Base-by-base conservation (phyloP, 2,888 invertebrate genomes). In the Apodemia mormo region DNA sequence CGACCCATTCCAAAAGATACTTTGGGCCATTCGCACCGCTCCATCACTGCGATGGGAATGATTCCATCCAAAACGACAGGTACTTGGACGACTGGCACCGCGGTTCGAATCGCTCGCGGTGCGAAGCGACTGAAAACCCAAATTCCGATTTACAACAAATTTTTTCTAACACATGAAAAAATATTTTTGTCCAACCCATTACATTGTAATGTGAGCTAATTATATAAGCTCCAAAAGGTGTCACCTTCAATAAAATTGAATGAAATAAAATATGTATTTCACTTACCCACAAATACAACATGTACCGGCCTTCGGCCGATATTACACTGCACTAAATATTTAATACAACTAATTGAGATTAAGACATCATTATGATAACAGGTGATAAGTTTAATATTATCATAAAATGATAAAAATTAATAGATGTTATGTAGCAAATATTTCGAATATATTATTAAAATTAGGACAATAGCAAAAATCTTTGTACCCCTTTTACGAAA, bases 241-340 rank as follows among this genome's bases (percentile, higher is more conserved):
- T 5, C 33, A 12, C 37, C 37, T 14, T 30, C 10, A 30, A 33
- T 64, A 9, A 29, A 37, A 7, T 2, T 37, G 14, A 65, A 14
- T 30, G 12, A n/a, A 8, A 30, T 49, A 30, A n/a, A 22, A n/a
- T 9, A 40, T 40, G 8, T n/a, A 66, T n/a, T 66, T 33, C 30
- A 14, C n/a, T 65, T 30, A 65, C 52, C n/a, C 10, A 45, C 45
- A 45, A 45, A 45, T 45, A 73, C 71, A 70, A 37, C 69, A 67
- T 71, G 76, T 65, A 82, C 84, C 85, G 82, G 83, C 86, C 80
- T 72, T 75, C 72, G 83, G 85, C 87, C 86, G 78, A 80, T 74
- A 81, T 79, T 78, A 75, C 80, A 77, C 81, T 77, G 72, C 79
- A 90, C 89, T 89, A 79, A 85, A 81, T 80, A 79, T 77, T 67